These are phyloP conservation scores for Aricia artaxerxes DNA, from an alignment of 2,888 invertebrate species.

Conservation along the genomic window DNA sequence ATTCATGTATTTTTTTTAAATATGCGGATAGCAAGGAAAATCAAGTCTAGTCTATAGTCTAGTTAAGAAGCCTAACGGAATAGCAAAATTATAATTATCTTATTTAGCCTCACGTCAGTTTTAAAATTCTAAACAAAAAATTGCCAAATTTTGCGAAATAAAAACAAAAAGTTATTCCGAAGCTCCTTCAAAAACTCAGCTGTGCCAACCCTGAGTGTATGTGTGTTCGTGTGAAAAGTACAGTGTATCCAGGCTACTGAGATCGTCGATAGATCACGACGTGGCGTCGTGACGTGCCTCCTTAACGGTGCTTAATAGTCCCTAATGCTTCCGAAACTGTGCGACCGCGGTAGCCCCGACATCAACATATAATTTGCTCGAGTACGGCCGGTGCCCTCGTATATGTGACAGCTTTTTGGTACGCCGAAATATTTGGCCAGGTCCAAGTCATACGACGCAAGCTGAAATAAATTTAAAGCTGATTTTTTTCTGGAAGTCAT, in stretches of 20 bases:
- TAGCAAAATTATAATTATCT: neutral
- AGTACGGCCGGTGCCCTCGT: constrained; percentile 42
- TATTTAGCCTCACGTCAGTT: neutral
- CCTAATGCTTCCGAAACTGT: constrained; percentile 81
- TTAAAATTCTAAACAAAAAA: neutral
- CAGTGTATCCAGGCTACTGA: constrained; percentile 66
- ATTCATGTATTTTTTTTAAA: too few species aligned
- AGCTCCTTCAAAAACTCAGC: neutral
- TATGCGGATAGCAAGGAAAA: too few species aligned
- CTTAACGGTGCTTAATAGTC: constrained; percentile 80
- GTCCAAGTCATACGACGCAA: neutral
- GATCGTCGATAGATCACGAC: constrained; percentile 77
- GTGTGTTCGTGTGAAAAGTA: constrained; percentile 68
- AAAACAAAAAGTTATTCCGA: neutral
- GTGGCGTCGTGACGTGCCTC: constrained; percentile 75
- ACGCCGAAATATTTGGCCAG: neutral
- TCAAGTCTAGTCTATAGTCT: too few species aligned
- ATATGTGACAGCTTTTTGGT: constrained; percentile 20
- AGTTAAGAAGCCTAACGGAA: too few species aligned
- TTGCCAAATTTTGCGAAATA: neutral
- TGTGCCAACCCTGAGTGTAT: constrained; percentile 1
- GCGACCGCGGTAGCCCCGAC: constrained; percentile 78
- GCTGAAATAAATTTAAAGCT: neutral
- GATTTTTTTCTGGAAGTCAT: too few species aligned
- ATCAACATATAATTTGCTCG: constrained; percentile 73